These are phyloP conservation scores for Dromococcyx pavoninus DNA, from an alignment of 2,797 vertebrate species.

Conservation along the genomic window DNA sequence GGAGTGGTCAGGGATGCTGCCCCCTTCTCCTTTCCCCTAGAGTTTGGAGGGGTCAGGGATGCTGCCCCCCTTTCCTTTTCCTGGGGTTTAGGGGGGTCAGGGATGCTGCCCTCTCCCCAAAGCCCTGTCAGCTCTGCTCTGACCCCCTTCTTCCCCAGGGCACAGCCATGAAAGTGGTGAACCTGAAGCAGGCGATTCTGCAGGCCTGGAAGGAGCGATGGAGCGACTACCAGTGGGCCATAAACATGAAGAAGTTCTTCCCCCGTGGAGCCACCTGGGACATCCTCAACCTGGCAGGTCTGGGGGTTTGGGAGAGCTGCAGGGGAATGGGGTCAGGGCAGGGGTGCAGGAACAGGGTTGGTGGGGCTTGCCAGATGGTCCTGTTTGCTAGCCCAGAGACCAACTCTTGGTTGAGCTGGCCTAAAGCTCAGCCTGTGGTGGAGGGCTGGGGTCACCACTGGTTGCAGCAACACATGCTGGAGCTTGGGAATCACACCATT, in stretches of 20 bases:
- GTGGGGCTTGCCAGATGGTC: no score
- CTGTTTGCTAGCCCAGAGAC: neutral
- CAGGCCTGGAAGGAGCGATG: slow-evolving; percentile 99
- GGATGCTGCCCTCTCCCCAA: no score
- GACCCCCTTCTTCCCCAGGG: neutral
- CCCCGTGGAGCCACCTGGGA: slow-evolving; percentile 96
- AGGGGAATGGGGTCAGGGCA: neutral
- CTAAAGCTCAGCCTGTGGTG: neutral
- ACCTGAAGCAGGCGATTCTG: slow-evolving; percentile 95
- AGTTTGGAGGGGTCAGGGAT: no score
- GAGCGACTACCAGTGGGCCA: slow-evolving; percentile 98
- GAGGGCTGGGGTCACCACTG: neutral
- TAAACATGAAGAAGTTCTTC: slow-evolving; percentile 97
- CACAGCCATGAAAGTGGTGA: slow-evolving; percentile 91
- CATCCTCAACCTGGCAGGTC: slow-evolving; percentile 94
- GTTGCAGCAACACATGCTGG: accelerated
- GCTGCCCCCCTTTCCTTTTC: no score
- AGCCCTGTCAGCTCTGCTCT: no score
- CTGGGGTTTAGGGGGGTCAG: no score
- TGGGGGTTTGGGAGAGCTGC: neutral
- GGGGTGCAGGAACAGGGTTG: no score
- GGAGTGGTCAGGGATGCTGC: no score
- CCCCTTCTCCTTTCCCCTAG: no score
- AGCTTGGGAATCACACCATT: accelerated
- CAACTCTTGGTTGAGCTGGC: neutral